Evolutionary conservation across 2,797 vertebrate genomes (phyloP).

Genomic region (Paguma larvata): DNA sequence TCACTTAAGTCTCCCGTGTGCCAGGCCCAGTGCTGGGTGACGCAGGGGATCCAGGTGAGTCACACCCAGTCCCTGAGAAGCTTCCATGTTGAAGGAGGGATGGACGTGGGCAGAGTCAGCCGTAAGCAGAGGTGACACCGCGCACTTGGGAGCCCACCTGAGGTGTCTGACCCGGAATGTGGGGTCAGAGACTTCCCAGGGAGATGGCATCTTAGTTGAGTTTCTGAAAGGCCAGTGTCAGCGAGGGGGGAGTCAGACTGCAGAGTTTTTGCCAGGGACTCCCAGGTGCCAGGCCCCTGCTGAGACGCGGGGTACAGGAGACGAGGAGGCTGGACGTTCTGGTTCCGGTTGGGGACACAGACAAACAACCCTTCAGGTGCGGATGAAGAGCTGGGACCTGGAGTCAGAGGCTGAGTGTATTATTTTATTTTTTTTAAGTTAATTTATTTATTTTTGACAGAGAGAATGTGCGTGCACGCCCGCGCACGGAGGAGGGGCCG

Average conservation of each 20-base stretch:
- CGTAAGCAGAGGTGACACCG: accelerated
- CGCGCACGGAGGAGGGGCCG: too few species aligned
- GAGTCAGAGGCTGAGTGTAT: too few species aligned
- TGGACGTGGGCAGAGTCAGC: background rate
- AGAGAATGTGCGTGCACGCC: accelerated
- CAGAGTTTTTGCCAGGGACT: background rate
- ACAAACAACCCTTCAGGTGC: background rate
- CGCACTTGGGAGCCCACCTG: background rate
- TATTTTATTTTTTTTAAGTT: too few species aligned
- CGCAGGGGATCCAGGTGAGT: background rate
- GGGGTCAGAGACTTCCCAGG: background rate
- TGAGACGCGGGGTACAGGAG: background rate
- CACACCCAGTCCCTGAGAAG: background rate
- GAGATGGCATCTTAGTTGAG: background rate
- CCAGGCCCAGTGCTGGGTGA: background rate
- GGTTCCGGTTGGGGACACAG: background rate
- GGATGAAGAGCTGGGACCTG: background rate
- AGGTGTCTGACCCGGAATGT: background rate
- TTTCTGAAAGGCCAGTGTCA: background rate
- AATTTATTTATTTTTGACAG: too few species aligned
- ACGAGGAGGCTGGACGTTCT: background rate
- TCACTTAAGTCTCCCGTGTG: background rate
- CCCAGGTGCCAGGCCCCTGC: background rate
- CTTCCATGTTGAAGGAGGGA: background rate
- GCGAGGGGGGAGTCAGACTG: background rate